Base-by-base conservation (phyloP, 2,797 vertebrate species). In the Perodicticus potto region DNA sequence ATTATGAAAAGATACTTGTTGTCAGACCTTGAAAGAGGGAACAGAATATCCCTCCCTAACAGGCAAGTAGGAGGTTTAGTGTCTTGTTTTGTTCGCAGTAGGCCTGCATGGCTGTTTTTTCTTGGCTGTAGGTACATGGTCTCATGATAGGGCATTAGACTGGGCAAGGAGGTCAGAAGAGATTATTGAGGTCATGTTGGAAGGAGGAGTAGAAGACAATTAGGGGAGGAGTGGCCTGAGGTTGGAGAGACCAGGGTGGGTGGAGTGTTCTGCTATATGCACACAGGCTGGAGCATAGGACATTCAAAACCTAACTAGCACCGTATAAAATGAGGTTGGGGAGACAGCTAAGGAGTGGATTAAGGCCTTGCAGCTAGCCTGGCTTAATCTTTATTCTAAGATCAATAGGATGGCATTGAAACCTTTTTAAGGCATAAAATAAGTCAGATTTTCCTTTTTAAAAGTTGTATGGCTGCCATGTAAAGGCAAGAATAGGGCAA, bases 21-120 rank as follows among this genome's bases (percentile, higher is more conserved):
- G 37, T 37, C n/a, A 55, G 43, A 63, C 32, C 25, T 49, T n/a
- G 43, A 63, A 76, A 83, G 49, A 63, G 43, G 34, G n/a, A 73
- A 43, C 61, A 83, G 32, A 91, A 87, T 29, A 49, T 76, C 12
- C 34, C 25, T 83, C 22, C 14, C 43, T 25, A 53, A 43, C 34
- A 72, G 53, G 32, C 43, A 72, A 63, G 29, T 20, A 78, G 23
- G 49, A 25, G 14, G 20, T 76, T 74, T 43, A 76, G 49, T 55
- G 23, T 49, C 49, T 86, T 81, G 17, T 59, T 93, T 96, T 89
- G n/a, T 78, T 92, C 53, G 88, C 70, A 55, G 5, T 23, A 72
- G 23, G 55, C 34, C 43, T 69, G 25, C 32, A 69, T 17, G 45
- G 23, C 67, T 74, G 3, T 16, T 82, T 82, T 43, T 22, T 20